phyloP scores from a whole-genome alignment of 2,113 vertebrate genomes.

The Ia io region DNA sequence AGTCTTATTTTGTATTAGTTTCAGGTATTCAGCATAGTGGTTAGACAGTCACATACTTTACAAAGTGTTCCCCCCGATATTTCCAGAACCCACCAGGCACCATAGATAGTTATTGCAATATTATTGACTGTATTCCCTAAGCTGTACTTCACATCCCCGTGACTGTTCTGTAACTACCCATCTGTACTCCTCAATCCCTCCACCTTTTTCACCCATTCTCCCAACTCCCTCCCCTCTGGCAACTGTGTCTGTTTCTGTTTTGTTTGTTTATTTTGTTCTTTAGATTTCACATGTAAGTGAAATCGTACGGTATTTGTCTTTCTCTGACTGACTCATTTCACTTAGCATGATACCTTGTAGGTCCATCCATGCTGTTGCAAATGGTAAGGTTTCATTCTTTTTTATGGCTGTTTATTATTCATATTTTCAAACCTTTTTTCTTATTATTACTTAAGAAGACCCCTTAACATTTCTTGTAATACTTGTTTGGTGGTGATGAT shows the following conservation, averaged over 20 bases:
- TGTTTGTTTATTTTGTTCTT: neutral
- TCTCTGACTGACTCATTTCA: neutral
- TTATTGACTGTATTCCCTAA: neutral
- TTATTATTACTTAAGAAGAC: neutral
- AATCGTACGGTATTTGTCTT: neutral
- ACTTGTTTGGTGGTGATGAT: neutral
- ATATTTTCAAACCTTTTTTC: neutral
- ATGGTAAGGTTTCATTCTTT: neutral
- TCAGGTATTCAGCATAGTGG: neutral
- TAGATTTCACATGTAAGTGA: neutral
- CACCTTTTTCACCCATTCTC: neutral
- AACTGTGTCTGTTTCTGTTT: neutral
- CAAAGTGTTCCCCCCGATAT: neutral
- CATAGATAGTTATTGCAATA: neutral
- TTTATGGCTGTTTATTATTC: neutral
- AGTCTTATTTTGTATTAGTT: neutral
- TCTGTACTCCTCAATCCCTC: neutral
- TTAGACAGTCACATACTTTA: neutral
- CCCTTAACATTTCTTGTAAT: neutral
- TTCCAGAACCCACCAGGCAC: neutral
- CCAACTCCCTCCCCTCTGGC: neutral
- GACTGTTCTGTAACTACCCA: neutral
- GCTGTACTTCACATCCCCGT: neutral
- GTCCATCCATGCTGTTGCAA: neutral
- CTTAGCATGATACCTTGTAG: neutral